Percentiles rank a stretch among this genome's conserved stretches.
Evolutionary conservation across 2,888 invertebrate species (phyloP).

Genomic region (Scaptomyza polygonia): DNA sequence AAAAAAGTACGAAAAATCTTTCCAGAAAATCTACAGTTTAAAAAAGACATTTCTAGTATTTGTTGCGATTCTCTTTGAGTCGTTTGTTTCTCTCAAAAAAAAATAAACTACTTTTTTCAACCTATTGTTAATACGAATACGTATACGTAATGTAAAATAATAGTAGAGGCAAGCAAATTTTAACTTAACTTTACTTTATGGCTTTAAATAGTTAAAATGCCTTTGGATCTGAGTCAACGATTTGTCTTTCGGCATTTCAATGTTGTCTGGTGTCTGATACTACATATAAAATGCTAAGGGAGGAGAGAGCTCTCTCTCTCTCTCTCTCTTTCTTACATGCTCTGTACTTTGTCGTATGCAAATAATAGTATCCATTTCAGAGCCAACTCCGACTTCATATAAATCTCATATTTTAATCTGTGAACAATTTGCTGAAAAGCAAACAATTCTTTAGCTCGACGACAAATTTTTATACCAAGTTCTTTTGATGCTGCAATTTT

Average conservation of each 20-base stretch:
- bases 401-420: constrained; percentile 30
- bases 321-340: no score
- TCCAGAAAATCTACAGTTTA: no score
- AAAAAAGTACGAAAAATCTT: no score
- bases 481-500: constrained; percentile 29
- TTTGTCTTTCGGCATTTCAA: background rate
- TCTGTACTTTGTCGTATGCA: background rate
- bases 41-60: no score
- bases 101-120: no score
- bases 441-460: constrained; percentile 9
- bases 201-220: background rate
- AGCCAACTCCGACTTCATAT: constrained; percentile 1
- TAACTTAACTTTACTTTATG: background rate
- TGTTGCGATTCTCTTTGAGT: no score
- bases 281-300: background rate
- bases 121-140: no score
- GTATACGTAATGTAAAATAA: no score
- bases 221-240: background rate
- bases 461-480: constrained; percentile 13
- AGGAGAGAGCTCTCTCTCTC: background rate
- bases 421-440: constrained; percentile 28
- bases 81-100: no score
- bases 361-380: constrained; percentile 1
- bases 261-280: background rate
- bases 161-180: no score